phyloP scores from a whole-genome alignment of 2,888 invertebrate species.

The Anodontia alba region DNA sequence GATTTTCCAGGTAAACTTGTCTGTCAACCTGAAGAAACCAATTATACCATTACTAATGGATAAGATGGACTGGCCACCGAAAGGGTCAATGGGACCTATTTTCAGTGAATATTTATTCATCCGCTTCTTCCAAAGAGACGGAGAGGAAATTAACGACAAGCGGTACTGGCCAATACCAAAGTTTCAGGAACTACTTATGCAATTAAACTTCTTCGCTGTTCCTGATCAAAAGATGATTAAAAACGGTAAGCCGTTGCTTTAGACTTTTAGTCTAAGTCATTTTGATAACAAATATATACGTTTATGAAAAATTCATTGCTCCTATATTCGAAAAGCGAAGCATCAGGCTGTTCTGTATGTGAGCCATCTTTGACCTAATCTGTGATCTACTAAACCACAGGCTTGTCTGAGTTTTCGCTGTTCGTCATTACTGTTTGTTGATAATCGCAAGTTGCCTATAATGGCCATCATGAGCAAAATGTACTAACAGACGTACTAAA shows the following conservation, averaged over 20 bases:
- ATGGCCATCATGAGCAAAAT: no score
- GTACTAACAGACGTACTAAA: no score
- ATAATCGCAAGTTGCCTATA: no score
- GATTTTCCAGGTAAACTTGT: conserved; percentile 79
- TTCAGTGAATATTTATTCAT: conserved; percentile 82
- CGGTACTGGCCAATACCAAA: conserved; percentile 80
- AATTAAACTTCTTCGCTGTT: conserved; percentile 74
- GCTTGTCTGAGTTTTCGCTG: no score
- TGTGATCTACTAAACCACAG: no score
- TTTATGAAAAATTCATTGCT: no score
- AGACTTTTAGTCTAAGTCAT: no score
- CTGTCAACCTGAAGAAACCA: conserved; percentile 80
- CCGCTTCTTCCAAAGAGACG: conserved; percentile 75
- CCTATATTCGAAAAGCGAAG: no score
- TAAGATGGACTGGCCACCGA: conserved; percentile 82
- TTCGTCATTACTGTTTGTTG: no score
- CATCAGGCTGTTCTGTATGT: no score
- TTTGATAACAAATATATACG: no score
- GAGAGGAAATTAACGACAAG: conserved; percentile 67
- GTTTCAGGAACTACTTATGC: conserved; percentile 82
- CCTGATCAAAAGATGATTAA: conserved; percentile 72
- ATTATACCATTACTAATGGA: conserved; percentile 83
- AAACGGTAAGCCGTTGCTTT: conserved; percentile 55
- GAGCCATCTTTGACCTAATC: no score
- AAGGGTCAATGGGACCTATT: conserved; percentile 55